phyloP scores from a whole-genome alignment of 2,888 invertebrate genomes.

The Thereva unica region DNA sequence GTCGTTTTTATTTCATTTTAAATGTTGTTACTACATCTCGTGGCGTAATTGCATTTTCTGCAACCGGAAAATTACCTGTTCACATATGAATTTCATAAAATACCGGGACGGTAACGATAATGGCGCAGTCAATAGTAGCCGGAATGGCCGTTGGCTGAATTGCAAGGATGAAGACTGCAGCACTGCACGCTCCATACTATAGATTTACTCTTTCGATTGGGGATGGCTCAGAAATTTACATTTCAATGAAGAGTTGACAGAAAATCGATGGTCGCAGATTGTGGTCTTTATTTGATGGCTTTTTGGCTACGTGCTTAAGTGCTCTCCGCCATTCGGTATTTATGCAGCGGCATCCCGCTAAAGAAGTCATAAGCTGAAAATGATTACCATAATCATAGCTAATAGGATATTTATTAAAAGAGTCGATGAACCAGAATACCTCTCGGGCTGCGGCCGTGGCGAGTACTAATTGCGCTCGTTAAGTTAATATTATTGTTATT shows the following conservation, averaged over 20 bases:
- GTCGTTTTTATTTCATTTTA: slow-evolving; percentile 41
- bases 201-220: slow-evolving; percentile 6
- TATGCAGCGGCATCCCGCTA: background rate
- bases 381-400: too few relatives aligned
- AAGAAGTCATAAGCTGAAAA: too few relatives aligned
- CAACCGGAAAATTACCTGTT: slow-evolving; percentile 40
- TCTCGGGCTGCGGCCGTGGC: too few relatives aligned
- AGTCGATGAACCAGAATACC: too few relatives aligned
- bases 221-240: slow-evolving; percentile 31
- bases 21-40: slow-evolving; percentile 38
- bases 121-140: slow-evolving; percentile 16
- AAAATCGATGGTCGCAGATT: slow-evolving; percentile 32
- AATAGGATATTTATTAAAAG: too few relatives aligned
- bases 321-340: slow-evolving; percentile 21
- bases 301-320: slow-evolving; percentile 22
- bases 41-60: slow-evolving; percentile 39
- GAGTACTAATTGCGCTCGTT: too few relatives aligned
- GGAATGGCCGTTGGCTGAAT: background rate
- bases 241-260: slow-evolving; percentile 37
- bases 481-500: too few relatives aligned
- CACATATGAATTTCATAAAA: slow-evolving; percentile 37
- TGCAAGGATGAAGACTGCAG: slow-evolving; percentile 12
- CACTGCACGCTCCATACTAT: slow-evolving; percentile 15
- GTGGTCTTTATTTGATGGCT: slow-evolving; percentile 29
- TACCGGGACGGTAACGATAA: slow-evolving; percentile 25